Conservation (phyloP, 2,797 vertebrate species). For the Aulostomus chinensis region DNA sequence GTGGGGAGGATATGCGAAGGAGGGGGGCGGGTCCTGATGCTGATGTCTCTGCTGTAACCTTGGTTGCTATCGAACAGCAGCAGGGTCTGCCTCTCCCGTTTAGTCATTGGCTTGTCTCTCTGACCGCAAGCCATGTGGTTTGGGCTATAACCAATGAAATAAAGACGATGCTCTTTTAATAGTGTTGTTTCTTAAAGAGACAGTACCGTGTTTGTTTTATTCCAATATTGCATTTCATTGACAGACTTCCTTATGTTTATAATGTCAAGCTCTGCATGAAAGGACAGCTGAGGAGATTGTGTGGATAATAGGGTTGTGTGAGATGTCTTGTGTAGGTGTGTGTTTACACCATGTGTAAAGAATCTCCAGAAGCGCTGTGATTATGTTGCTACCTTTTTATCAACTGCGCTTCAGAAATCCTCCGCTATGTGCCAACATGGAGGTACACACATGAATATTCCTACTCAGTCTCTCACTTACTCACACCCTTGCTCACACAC, state of each 20-base stretch:
- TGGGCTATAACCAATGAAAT: constrained; percentile 73
- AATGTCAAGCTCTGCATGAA: constrained; percentile 9
- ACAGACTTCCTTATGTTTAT: constrained; percentile 5
- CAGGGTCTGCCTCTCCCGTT: constrained; percentile 79
- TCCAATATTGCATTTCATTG: constrained; percentile 22
- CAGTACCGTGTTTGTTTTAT: constrained; percentile 56
- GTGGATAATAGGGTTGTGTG: constrained; percentile 3
- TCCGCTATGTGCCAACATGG: constrained; percentile 41
- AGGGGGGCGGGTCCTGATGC: constrained; percentile 75
- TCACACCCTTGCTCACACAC: constrained; percentile 65
- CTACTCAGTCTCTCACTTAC: constrained; percentile 66
- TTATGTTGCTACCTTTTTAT: constrained; percentile 29
- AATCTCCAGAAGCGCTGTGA: constrained; percentile 36
- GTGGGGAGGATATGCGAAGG: constrained; percentile 50
- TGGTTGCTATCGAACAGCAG: constrained; percentile 85
- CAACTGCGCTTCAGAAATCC: constrained; percentile 44
- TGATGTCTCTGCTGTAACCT: constrained; percentile 84
- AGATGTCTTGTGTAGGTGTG: constrained; percentile 1
- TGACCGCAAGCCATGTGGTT: constrained; percentile 80
- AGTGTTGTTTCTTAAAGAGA: constrained; percentile 74
- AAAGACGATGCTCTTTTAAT: constrained; percentile 60
- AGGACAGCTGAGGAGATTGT: neutral
- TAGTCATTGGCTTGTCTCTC: constrained; percentile 77
- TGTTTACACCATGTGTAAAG: constrained; percentile 4
- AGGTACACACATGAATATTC: constrained; percentile 62